Evolutionary conservation across 2,888 invertebrate genomes (phyloP), one percentile per base, ranked within the genome.

Genomic region (Chorisops tibialis): DNA sequence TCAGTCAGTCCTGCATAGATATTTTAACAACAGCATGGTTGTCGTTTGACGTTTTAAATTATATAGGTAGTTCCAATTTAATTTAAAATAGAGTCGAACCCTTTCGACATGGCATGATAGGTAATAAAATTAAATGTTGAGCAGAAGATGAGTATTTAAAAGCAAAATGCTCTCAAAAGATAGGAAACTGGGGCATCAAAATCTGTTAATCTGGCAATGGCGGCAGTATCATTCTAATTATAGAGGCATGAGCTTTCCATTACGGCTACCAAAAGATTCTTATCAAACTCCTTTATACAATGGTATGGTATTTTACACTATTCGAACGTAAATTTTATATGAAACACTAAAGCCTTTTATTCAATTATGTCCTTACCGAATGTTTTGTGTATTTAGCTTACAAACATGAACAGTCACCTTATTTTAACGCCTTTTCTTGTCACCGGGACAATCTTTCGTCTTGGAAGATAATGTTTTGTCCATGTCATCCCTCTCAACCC

Each of bases 401-500:
- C n/a, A 7, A 22, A 39, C 24, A 56, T 35, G n/a, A 48, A 48
- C 52, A 11, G 21, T 35, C 30, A 22, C 24, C 30, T 30, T 56
- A 43, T 45, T 56, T 56, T 56, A 56, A 56, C 56, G 56, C 56
- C 45, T 56, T 30, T 30, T 45, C 56, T 45, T 24, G 19, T 35
- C 30, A 38, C 30, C 45, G 18, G 35, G 7, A 43, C 30, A 5
- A 19, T 41, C 41, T n/a, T 18, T 56, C 30, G 56, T 56, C 41
- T 39, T 38, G 7, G 22, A 19, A 39, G 52, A 45, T 56, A 45
- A 30, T 56, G 56, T 43, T 56, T 18, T 43, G 56, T 56, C 56
- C 56, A 56, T 56, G 43, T 45, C 56, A 56, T 56, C 56, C 18
- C 21, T 43, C 35, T 30, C 30, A 45, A 43, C 56, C 56, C 30